phyloP scores from a whole-genome alignment of 2,113 vertebrate genomes.

The Amphiprion percula region DNA sequence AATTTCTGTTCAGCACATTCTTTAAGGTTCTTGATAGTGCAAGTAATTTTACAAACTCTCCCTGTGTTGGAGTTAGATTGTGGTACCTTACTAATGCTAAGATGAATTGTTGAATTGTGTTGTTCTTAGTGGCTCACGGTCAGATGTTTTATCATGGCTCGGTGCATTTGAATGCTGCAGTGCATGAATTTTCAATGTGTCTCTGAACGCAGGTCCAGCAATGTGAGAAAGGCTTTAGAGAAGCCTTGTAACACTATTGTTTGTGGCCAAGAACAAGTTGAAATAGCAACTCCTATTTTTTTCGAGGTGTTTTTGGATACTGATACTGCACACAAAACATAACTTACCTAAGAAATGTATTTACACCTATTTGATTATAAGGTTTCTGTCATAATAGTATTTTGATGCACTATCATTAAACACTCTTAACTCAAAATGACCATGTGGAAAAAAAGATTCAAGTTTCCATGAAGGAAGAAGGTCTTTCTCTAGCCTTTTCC shows the following conservation, averaged over 20 bases:
- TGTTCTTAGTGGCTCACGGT: conserved; percentile 52
- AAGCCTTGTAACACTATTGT: conserved; percentile 50
- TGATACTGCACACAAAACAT: conserved; percentile 80
- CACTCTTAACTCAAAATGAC: conserved; percentile 78
- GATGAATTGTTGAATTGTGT: conserved; percentile 24
- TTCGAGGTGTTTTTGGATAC: conserved; percentile 63
- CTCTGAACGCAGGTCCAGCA: conserved; percentile 59
- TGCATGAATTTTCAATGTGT: conserved; percentile 62
- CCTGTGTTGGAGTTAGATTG: conserved; percentile 4
- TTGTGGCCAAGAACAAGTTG: conserved; percentile 63
- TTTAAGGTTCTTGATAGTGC: conserved; percentile 50
- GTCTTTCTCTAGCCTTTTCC: conserved; percentile 71
- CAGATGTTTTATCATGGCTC: conserved; percentile 57
- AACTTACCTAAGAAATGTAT: conserved; percentile 81
- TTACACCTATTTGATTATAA: conserved; percentile 79
- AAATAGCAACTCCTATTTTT: conserved; percentile 44
- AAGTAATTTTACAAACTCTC: conserved; percentile 26
- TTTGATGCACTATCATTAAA: conserved; percentile 61
- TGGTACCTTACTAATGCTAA: conserved; percentile 8
- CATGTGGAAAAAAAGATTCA: conserved; percentile 84
- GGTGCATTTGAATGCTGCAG: conserved; percentile 57
- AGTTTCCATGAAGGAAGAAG: conserved; percentile 85
- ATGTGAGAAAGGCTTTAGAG: conserved; percentile 40
- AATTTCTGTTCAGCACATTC: conserved; percentile 22
- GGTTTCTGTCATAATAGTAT: conserved; percentile 55